Conservation (phyloP, 2,797 vertebrate species). For the Crypturellus tataupa region DNA sequence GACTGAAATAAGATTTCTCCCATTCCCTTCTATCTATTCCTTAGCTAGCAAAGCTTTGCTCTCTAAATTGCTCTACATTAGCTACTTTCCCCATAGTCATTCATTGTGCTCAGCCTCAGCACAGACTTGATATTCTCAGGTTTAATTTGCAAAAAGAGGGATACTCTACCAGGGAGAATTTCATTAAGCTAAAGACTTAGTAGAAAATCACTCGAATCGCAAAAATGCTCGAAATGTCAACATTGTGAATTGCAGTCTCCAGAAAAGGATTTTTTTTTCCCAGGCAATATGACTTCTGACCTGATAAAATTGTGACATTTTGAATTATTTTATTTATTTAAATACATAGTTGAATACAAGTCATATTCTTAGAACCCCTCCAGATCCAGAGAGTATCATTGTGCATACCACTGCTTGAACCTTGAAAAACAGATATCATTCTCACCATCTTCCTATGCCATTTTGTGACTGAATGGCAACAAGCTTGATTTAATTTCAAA, state of each 20-base stretch:
- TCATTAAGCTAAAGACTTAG: neutral
- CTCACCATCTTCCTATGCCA: neutral
- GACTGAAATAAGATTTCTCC: neutral
- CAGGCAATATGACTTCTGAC: neutral
- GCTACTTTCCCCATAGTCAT: neutral
- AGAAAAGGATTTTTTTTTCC: neutral
- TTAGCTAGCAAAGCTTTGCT: neutral
- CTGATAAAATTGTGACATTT: neutral
- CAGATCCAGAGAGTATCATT: neutral
- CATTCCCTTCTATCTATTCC: neutral
- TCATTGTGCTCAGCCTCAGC: neutral
- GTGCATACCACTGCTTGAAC: neutral
- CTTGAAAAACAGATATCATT: neutral
- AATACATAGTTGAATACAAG: neutral
- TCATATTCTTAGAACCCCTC: neutral
- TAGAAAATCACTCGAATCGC: neutral
- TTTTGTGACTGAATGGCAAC: neutral
- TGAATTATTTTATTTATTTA: neutral
- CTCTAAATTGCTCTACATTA: neutral
- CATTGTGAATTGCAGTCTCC: neutral
- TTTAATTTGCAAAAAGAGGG: constrained; percentile 32
- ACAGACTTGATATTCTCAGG: neutral
- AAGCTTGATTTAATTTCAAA: neutral
- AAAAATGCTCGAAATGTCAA: neutral
- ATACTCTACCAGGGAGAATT: neutral